Conservation (phyloP, 2,888 invertebrate genomes). For the Hirtodrosophila duncani region DNA sequence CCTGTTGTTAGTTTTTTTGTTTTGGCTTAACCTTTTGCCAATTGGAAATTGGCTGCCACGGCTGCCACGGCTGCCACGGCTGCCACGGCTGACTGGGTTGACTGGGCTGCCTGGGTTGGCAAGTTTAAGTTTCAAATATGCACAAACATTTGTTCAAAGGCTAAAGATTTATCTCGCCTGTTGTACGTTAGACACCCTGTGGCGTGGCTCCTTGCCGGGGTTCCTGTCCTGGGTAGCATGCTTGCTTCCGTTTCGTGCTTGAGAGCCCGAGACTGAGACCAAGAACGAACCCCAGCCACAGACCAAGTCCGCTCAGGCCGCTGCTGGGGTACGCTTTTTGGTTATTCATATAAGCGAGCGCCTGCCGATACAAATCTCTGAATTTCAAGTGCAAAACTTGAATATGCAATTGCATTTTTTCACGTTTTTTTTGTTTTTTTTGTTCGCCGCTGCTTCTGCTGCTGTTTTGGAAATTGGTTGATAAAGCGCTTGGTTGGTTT, state of each 20-base stretch:
- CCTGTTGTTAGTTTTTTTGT: slow-evolving; percentile 63
- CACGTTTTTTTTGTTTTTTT: slow-evolving; percentile 22
- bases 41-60: slow-evolving; percentile 64
- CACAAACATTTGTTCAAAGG: slow-evolving; percentile 72
- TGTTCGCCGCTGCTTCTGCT: slow-evolving; percentile 15
- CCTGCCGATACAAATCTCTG: slow-evolving; percentile 68
- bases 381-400: slow-evolving; percentile 73
- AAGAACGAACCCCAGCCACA: too few relatives aligned
- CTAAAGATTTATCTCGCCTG: slow-evolving; percentile 66
- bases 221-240: slow-evolving; percentile 11
- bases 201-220: slow-evolving; percentile 36
- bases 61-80: slow-evolving; percentile 2
- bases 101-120: slow-evolving; percentile 29
- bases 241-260: slow-evolving; percentile 60
- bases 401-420: slow-evolving; percentile 69
- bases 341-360: slow-evolving; percentile 62
- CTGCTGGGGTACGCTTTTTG: slow-evolving; percentile 35
- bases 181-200: slow-evolving; percentile 65
- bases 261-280: too few relatives aligned
- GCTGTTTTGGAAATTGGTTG: slow-evolving; percentile 22
- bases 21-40: slow-evolving; percentile 70
- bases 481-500: slow-evolving; percentile 13
- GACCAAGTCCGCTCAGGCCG: too few relatives aligned
- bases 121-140: slow-evolving; percentile 73
- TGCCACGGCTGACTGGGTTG: neutral